Conservation (phyloP, 2,113 vertebrate species). For the Galbula dea region DNA sequence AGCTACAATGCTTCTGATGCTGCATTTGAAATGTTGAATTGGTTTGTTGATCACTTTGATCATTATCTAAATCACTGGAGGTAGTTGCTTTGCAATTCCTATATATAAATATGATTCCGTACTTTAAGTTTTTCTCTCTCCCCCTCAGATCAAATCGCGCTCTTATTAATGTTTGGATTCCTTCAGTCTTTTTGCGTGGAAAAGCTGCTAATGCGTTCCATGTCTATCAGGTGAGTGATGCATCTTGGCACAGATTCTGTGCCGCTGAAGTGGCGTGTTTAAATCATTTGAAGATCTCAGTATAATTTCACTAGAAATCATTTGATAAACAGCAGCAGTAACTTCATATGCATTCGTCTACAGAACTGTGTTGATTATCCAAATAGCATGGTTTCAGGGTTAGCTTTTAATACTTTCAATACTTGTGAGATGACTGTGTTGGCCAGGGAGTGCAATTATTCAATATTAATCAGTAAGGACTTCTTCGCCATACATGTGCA, state of each 20-base stretch:
- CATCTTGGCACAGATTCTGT: not conserved
- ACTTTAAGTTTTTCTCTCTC: not conserved
- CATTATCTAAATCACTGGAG: not conserved
- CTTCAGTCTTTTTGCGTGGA: slow-evolving; percentile 95
- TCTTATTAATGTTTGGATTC: slow-evolving; percentile 98
- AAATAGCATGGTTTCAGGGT: not conserved
- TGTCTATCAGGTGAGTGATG: slow-evolving; percentile 89
- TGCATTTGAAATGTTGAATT: not conserved
- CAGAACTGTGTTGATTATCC: not conserved
- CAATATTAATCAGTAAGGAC: not conserved
- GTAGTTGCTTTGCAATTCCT: not conserved
- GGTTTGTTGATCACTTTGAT: not conserved
- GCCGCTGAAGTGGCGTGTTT: not conserved
- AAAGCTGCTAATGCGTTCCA: slow-evolving; percentile 95
- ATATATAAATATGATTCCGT: not conserved
- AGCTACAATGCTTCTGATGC: not conserved
- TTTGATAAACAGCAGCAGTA: not conserved
- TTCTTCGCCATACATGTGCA: not conserved
- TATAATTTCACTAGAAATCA: not conserved
- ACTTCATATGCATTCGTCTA: not conserved
- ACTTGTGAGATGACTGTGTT: not conserved
- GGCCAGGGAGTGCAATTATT: not conserved
- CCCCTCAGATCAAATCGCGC: slow-evolving; percentile 89
- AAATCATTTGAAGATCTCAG: not conserved
- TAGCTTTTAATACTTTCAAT: not conserved